phyloP scores from a whole-genome alignment of 2,797 vertebrate species.

The Acanthurus tractus region DNA sequence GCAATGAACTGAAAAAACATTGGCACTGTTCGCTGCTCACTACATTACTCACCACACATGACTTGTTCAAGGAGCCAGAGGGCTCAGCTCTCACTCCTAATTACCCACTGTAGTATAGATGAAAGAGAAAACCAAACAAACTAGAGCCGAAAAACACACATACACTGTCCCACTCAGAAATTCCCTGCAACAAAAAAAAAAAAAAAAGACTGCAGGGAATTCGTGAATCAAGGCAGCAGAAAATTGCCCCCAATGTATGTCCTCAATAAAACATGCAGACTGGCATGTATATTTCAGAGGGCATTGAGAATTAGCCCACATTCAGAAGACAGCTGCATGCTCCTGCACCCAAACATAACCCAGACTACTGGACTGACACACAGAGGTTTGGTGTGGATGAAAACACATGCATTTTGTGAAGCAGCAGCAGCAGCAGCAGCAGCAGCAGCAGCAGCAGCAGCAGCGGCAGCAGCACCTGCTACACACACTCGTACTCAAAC shows the following conservation, averaged over 20 bases:
- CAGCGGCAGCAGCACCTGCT: conserved; percentile 63
- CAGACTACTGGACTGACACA: conserved; percentile 33
- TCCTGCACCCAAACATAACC: conserved; percentile 67
- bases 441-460: too few species aligned
- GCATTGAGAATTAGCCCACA: conserved; percentile 73
- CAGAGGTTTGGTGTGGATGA: conserved; percentile 51
- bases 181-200: conserved; percentile 18
- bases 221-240: conserved; percentile 61
- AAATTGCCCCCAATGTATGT: conserved; percentile 65
- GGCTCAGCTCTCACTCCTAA: conserved; percentile 65
- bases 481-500: conserved; percentile 7
- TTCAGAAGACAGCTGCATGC: conserved; percentile 71
- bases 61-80: conserved; percentile 57
- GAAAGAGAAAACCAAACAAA: conserved; percentile 65
- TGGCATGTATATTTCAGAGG: conserved; percentile 81
- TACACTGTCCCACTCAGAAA: conserved; percentile 29
- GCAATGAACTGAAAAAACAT: conserved; percentile 38
- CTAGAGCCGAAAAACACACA: conserved; percentile 38
- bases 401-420: conserved; percentile 34
- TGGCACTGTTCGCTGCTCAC: conserved; percentile 52
- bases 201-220: conserved; percentile 51
- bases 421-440: conserved; percentile 59
- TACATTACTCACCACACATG: conserved; percentile 65
- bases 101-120: conserved; percentile 50
- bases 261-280: conserved; percentile 79